Evolutionary conservation across 2,888 invertebrate species (phyloP).

Genomic region (Syrphus vitripennis): DNA sequence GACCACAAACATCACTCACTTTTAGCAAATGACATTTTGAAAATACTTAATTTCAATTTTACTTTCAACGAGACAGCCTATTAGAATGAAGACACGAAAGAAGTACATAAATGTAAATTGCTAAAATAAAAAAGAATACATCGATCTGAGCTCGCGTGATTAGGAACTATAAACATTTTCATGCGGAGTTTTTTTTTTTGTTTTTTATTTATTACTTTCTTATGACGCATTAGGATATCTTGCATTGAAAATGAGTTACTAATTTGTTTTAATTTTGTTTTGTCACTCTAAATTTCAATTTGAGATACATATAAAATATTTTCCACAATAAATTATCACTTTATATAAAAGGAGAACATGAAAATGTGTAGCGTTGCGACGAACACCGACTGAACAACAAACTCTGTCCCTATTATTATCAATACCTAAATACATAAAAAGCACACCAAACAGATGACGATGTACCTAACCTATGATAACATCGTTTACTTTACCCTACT

Average conservation of each 20-base stretch:
- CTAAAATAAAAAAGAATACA: not conserved
- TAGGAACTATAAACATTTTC: not conserved
- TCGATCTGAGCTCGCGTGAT: not conserved
- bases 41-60: not conserved
- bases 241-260: too few species aligned
- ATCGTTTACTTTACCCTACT: not conserved
- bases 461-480: constrained; percentile 13
- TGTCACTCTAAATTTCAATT: too few species aligned
- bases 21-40: not conserved
- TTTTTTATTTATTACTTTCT: not conserved
- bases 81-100: too few species aligned
- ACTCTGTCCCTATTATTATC: not conserved
- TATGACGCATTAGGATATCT: not conserved
- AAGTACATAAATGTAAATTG: not conserved
- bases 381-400: not conserved
- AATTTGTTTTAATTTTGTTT: too few species aligned
- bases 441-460: not conserved
- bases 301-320: not conserved
- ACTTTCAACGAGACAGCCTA: not conserved
- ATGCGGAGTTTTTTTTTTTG: not conserved
- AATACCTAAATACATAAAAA: not conserved
- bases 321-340: not conserved
- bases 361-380: not conserved
- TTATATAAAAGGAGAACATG: not conserved
- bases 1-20: not conserved